Evolutionary conservation across 2,888 invertebrate species (phyloP).

Genomic region (Eristalis pertinax): DNA sequence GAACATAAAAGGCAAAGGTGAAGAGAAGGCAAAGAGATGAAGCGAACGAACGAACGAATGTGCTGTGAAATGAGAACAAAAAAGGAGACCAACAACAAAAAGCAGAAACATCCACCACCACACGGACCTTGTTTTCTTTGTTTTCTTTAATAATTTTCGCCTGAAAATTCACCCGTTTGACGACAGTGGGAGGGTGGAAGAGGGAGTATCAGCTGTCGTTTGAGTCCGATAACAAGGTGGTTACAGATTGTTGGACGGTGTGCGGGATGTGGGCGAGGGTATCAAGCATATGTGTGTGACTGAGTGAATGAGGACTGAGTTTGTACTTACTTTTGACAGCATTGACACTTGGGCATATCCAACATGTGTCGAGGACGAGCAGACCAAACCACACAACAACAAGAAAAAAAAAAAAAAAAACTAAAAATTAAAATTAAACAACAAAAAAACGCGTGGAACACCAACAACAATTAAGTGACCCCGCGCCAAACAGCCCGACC

Average conservation of each 20-base stretch:
- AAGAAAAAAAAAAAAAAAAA: background rate
- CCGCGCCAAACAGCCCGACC: background rate
- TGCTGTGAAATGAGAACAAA: background rate
- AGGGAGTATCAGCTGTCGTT: background rate
- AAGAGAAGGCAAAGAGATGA: background rate
- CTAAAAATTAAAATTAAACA: background rate
- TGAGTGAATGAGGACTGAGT: background rate
- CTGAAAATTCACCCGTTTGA: background rate
- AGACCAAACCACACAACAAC: background rate
- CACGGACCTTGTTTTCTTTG: background rate
- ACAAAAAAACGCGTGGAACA: background rate
- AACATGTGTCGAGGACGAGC: background rate
- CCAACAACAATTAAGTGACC: background rate
- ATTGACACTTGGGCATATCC: constrained; percentile 1
- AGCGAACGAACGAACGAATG: too few relatives aligned
- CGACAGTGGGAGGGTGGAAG: background rate
- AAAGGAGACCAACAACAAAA: background rate
- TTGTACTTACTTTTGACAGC: background rate
- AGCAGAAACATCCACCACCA: background rate
- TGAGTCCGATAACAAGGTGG: background rate
- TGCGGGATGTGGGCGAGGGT: background rate
- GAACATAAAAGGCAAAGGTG: background rate
- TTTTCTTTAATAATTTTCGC: background rate
- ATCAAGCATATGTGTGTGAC: background rate
- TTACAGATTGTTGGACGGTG: background rate